Evolutionary conservation across 2,113 vertebrate species (phyloP).

Genomic region (Perca schrenkii): DNA sequence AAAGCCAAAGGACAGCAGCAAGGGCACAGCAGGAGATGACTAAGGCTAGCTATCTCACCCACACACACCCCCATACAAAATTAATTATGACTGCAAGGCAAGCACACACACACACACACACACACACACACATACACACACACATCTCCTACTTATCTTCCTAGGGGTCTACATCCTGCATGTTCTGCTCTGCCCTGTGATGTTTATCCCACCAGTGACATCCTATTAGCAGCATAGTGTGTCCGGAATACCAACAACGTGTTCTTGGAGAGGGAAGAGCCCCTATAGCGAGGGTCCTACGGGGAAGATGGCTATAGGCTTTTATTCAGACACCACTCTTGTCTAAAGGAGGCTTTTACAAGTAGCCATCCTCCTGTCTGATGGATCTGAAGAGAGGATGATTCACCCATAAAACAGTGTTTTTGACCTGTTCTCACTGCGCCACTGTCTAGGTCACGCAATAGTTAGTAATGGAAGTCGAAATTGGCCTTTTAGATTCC

Average conservation of each 20-base stretch:
- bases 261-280: conserved; percentile 14
- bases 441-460: conserved; percentile 59
- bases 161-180: conserved; percentile 65
- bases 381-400: conserved; percentile 61
- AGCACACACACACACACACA: conserved; percentile 42
- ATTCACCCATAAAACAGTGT: conserved; percentile 62
- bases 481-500: conserved; percentile 43
- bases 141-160: conserved; percentile 56
- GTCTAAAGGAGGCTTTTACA: conserved; percentile 54
- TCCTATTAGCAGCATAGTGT: conserved; percentile 62
- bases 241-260: conserved; percentile 60
- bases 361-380: conserved; percentile 45
- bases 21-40: conserved; percentile 69
- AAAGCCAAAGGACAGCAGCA: conserved; percentile 71
- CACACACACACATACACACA: conserved; percentile 38
- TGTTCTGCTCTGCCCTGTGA: conserved; percentile 70
- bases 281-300: conserved; percentile 4
- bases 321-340: conserved; percentile 44
- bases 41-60: conserved; percentile 53
- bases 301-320: conserved; percentile 40
- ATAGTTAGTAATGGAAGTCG: conserved; percentile 30
- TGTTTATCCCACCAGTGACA: conserved; percentile 76
- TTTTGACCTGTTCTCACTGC: conserved; percentile 63
- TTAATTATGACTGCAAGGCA: conserved; percentile 73
- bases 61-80: conserved; percentile 58